Base-by-base conservation (phyloP, 2,888 invertebrate species). In the Brachypterus glaber region DNA sequence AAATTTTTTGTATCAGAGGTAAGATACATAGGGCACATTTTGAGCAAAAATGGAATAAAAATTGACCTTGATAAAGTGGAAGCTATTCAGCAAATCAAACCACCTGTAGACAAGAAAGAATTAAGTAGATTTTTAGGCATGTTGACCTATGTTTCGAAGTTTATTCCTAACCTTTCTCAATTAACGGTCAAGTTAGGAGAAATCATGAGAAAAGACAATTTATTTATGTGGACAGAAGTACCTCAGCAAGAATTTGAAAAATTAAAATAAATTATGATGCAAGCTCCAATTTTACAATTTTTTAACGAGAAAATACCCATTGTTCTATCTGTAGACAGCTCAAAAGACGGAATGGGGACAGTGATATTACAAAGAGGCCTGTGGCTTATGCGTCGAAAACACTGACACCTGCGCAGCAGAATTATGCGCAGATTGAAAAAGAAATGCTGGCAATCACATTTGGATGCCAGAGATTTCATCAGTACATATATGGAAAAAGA, bases 361-460 rank as follows among this genome's bases (percentile, higher is more conserved):
- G 41, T 43, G 18, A 14, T 46, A 9, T 14, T 44, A 11, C 44
- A 46, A 30, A 25, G 16, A 21, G 15, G 17, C 30, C 36, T 9
- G 17, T 30, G 17, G 37, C 31, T 15, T 40, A 24, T 32, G 40
- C 40, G 3, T 40, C 40, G 14, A 40, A 38, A 26, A 30, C 37
- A 14, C 13, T 30, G 38, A 39, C 39, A n/a, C 32, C 33, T 9
- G 33, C 46, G 3, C 48, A 55, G 39, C 32, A 40, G 29, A 44
- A 46, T 29, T 55, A 55, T 33, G 43, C 47, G 8, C 50, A 50
- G 32, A 36, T 54, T 2, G 52, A 57, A 14, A 45, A 42, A 8
- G 54, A 57, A 41, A 50, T 52, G 2, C 43, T 54, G 25, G 47
- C 49, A 0, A 44, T 57, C 17, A 33, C 49, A 17, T 54, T 52